Base-by-base conservation (phyloP, 2,113 vertebrate genomes). In the Kryptolebias marmoratus region DNA sequence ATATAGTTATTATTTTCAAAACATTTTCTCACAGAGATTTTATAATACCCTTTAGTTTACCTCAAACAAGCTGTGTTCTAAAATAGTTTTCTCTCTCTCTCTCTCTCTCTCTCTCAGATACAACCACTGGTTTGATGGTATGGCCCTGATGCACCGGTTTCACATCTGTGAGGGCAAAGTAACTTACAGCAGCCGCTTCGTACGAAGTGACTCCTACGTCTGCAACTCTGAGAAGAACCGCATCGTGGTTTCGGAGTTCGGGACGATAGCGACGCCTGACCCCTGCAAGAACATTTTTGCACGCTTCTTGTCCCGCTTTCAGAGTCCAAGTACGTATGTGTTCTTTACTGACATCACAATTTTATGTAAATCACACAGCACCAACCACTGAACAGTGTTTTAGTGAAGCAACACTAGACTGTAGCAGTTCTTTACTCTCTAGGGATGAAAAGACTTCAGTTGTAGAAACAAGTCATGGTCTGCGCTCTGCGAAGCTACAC, bases 81-180 rank as follows among this genome's bases (percentile, higher is more conserved):
- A 22, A 22, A 22, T 22, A 22, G 22, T 22, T 22, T 22, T 22
- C 22, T 22, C 22, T 22, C 22, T 22, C 22, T 22, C 15, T 22
- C 44, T 27, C 69, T 54, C 58, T 42, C 27, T 6, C 30, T 68
- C 27, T 57, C 66, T 66, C 65, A 99, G 96, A 15, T 98, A 94
- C 67, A 95, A 84, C 82, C 96, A 99, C 59, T 97, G 96, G 96
- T 98, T 98, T 82, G 96, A 98, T 16, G 96, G 96, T 75, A 97
- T 97, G 96, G 96, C 96, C 62, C 82, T 98, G 89, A 88, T 98
- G 93, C 96, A 98, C 85, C 94, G 95, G n/a, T 98, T 98, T 87
- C 94, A 88, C 66, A 83, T 99, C 79, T 69, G 82, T 32, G 90
- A 93, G 0, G 95, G 95, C 36, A 72, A 49, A 0, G 96, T 98